These are phyloP conservation scores for Phacellophora camtschatica DNA, from an alignment of 30 jellyfish, hydroid and myxozoan genomes.

Conservation along the genomic window DNA sequence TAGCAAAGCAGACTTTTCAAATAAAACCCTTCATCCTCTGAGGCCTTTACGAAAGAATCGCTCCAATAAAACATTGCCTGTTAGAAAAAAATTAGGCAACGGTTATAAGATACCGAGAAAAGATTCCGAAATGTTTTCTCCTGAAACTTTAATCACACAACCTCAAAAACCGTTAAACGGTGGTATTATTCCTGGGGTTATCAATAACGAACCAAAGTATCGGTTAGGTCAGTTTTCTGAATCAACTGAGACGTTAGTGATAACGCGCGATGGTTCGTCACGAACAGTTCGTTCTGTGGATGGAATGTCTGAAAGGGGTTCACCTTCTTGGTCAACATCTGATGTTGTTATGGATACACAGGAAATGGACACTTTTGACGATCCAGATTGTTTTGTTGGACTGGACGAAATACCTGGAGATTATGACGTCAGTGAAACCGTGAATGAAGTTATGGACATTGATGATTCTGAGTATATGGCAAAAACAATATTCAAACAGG, in stretches of 20 bases:
- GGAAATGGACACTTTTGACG: background rate
- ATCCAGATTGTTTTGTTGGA: background rate
- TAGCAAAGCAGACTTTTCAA: background rate
- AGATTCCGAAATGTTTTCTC: background rate
- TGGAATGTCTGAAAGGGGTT: background rate
- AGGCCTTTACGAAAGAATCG: background rate
- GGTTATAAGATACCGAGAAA: constrained; percentile 12
- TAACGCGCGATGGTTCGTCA: background rate
- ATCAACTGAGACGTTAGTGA: background rate
- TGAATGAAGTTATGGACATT: constrained; percentile 66
- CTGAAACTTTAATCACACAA: background rate
- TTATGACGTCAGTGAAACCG: background rate
- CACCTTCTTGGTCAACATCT: constrained; percentile 13
- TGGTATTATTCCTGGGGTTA: background rate
- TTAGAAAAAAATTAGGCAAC: background rate
- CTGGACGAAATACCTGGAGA: too few relatives aligned
- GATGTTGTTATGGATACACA: constrained; percentile 21
- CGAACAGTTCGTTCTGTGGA: background rate
- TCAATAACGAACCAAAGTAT: background rate
- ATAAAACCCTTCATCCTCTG: background rate
- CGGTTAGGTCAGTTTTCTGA: background rate
- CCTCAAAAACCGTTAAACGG: background rate
- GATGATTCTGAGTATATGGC: constrained; percentile 66
- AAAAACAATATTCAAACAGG: constrained; percentile 64
- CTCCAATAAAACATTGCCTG: background rate